phyloP scores from a whole-genome alignment of 1,140 invertebrate genomes.

The Maconellicoccus hirsutus region DNA sequence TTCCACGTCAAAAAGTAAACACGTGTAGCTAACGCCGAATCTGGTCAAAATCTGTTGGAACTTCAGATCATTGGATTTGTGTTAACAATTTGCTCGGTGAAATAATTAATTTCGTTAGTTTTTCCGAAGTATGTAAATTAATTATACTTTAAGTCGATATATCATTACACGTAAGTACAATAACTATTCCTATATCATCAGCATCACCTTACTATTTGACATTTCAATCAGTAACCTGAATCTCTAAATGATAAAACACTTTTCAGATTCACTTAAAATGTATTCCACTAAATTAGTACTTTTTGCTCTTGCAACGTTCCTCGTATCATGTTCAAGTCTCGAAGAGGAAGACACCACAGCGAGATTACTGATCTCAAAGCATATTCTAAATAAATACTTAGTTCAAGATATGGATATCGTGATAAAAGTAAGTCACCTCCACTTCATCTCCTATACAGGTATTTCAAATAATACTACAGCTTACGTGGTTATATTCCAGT shows the following conservation, averaged over 20 bases:
- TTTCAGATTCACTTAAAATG: not conserved
- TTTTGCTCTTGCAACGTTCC: not conserved
- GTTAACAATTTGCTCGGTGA: too few species aligned
- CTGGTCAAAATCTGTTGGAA: slow-evolving; percentile 1
- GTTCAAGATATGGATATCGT: slow-evolving; percentile 97
- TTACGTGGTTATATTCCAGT: too few species aligned
- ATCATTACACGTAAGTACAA: not conserved
- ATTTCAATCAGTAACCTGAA: too few species aligned
- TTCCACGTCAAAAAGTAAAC: not conserved
- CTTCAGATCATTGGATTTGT: too few species aligned
- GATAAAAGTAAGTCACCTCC: slow-evolving; percentile 53
- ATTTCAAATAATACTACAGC: not conserved
- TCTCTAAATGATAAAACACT: too few species aligned
- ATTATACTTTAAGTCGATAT: not conserved
- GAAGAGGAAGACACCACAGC: slow-evolving; percentile 35
- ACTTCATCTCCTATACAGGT: not conserved
- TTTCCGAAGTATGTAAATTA: not conserved
- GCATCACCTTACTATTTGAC: too few species aligned
- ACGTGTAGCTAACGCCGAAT: not conserved
- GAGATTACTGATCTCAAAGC: slow-evolving; percentile 66
- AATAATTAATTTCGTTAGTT: not conserved
- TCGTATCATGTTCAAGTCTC: not conserved
- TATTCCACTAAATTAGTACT: not conserved
- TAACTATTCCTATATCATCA: too few species aligned
- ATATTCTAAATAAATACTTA: slow-evolving; percentile 92